Evolutionary conservation across 2,888 invertebrate genomes (phyloP), one percentile per base, ranked within the genome.

Genomic region (Orchesella flavescens): DNA sequence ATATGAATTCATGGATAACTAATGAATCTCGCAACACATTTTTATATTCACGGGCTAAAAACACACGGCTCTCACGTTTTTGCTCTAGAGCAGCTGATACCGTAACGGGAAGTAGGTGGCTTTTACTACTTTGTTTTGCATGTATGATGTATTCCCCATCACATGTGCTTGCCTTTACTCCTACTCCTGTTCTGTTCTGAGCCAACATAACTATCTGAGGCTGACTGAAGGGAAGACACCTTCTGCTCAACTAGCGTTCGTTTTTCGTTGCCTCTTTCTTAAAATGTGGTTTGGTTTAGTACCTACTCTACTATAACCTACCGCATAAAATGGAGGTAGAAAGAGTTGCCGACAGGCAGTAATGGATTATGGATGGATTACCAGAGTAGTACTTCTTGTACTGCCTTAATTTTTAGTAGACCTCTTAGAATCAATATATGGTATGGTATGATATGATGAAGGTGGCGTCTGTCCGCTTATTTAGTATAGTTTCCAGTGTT

Each of bases 341-440:
- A 13, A 17, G 19, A 59, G 17, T 59, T 65, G 44, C 65, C 17
- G 44, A 65, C 15, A 65, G 13, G 65, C 7, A 65, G 43, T 9
- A 43, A 65, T 65, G 44, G 43, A 65, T 65, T 65, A 65, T 65
- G 65, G 63, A 63, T 63, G 63, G 63, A 63, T 63, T 63, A 24
- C 63, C 4, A 15, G 63, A 13, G 15, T 12, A 13, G 13, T 12
- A 10, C 13, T 24, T 21, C 23, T 15, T 24, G 21, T n/a, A 10
- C 19, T 10, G 19, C 19, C 23, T 4, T 63, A 24, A 63, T 65
- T 15, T 44, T 44, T 44, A 44, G 7, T 43, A 17, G 43, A n/a
- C 43, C 44, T 12, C 65, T 65, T 34, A n/a, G 17, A 44, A 65
- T 44, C 44, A 65, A 44, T 43, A 65, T 65, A 13, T 9, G 9